Evolutionary conservation across 2,797 vertebrate species (phyloP), one percentile per base, ranked within the genome.

Genomic region (Bovichtus diacanthus): DNA sequence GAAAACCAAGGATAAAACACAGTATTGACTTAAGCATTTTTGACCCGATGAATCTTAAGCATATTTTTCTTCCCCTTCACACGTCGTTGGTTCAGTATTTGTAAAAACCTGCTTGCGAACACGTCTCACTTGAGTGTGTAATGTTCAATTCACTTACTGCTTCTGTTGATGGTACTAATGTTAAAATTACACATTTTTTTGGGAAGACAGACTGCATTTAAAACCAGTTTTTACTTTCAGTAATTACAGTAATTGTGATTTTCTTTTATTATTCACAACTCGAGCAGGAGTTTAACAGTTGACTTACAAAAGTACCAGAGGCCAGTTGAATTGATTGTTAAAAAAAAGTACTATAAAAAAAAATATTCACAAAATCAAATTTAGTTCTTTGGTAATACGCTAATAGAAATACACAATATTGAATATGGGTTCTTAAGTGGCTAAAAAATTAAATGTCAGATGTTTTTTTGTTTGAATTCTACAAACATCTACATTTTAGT

Each of bases 131-230:
- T 50, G 59, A 23, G 53, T 70, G 12, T 62, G 54, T 56, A 55
- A 62, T 25, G 34, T 74, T 72, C 55, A 76, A 13, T 80, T 76
- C 38, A 83, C 67, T 72, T 61, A 77, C 71, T 61, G 56, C 61
- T 87, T 73, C 82, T 87, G 80, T 74, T 78, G 23, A 50, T 64
- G 69, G 68, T 80, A 80, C 56, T 76, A 43, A 70, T 65, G 12
- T 72, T 60, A 64, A 59, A 68, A 36, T 50, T 10, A 38, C 6
- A 1, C 34, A n/a, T n/a, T 2, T 46, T 58, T 54, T 62, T 23
- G 19, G 7, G 59, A 58, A 29, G 38, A 41, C 4, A 25, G 38
- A 69, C 19, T 46, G 13, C 46, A 62, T 85, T 80, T 47, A 53
- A 70, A 70, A 55, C 77, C 43, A 36, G 47, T 68, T 64, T 76